A percentile compares a stretch with the other conserved stretches of the same genome.
phyloP scores from a whole-genome alignment of 2,113 vertebrate species.

The Terrapene triunguis region DNA sequence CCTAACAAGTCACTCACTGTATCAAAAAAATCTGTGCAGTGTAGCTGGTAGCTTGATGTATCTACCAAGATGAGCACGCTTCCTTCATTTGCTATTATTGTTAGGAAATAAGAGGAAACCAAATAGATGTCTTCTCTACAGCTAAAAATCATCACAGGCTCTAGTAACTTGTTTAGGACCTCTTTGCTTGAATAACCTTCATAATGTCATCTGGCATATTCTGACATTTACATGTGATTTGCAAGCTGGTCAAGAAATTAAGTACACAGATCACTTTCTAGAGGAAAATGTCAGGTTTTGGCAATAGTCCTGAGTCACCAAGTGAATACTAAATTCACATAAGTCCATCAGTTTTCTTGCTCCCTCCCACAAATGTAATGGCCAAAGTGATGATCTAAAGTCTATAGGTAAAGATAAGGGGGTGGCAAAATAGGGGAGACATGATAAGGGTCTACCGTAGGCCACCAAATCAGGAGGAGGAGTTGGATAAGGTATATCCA shows the following conservation, averaged over 20 bases:
- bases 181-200: conserved; percentile 40
- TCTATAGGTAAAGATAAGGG: background rate
- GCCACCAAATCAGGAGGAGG: background rate
- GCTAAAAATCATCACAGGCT: conserved; percentile 47
- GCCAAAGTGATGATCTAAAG: background rate
- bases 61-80: conserved; percentile 14
- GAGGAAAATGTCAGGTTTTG: conserved; percentile 4
- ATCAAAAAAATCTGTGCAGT: conserved; percentile 27
- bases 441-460: background rate
- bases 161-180: conserved; percentile 23
- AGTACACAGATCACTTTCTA: background rate
- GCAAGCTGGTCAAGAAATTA: conserved; percentile 30
- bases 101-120: conserved; percentile 9
- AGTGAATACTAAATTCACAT: background rate
- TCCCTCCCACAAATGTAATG: background rate
- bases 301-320: background rate
- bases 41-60: conserved; percentile 43
- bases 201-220: conserved; percentile 43
- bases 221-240: conserved; percentile 47
- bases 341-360: background rate
- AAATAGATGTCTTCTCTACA: conserved; percentile 31
- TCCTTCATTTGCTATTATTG: conserved; percentile 37
- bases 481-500: background rate
- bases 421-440: background rate
- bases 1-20: conserved; percentile 21